Base-by-base conservation (phyloP, 2,888 invertebrate species). In the Cephus spinipes region DNA sequence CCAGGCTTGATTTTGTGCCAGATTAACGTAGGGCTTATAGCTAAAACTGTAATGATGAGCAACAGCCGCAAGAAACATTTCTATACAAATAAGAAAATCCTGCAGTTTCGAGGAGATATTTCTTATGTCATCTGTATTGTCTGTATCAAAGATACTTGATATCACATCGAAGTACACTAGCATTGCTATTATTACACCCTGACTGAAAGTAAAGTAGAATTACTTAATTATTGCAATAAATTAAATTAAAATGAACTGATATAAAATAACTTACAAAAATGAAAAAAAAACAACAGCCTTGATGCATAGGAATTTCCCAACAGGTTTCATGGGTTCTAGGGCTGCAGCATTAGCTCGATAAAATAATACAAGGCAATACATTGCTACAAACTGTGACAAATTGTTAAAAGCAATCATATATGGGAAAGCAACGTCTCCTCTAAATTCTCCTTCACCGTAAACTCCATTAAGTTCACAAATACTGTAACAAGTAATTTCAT, bases 221-320 rank as follows among this genome's bases (percentile, higher is more conserved):
- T 12, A 68, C 33, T 12, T 71, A 74, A 69, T 79, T 74, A 75
- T 76, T 73, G 73, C n/a, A 75, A 76, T 55, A 79, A 73, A 79
- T 74, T 79, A 55, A 15, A 76, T 75, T 35, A 77, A 75, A 73
- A 12, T 33, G 11, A 12, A 73, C 12, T 73, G 6, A 12, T 12
- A 34, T 9, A 35, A 9, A 23, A 9, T 12, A 81, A 95, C 97
- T 96, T 94, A 98, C 98, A 98, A 98, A 92, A 99, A 99, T 74
- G 98, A 98, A 91, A 98, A 97, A 93, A 99, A 99, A 34, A 99
- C 98, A 77, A 99, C 98, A 84, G 98, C 97, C 93, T 99, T 99
- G 85, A 99, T 98, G 92, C 98, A 98, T 76, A 99, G 93, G 92
- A 99, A 98, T 92, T 99, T 99, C 74, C 97, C 97, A 83, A 99